A percentile compares a stretch with the other conserved stretches of the same genome.
Conservation (phyloP, 1,140 invertebrate genomes). For the Halictus rubicundus region DNA sequence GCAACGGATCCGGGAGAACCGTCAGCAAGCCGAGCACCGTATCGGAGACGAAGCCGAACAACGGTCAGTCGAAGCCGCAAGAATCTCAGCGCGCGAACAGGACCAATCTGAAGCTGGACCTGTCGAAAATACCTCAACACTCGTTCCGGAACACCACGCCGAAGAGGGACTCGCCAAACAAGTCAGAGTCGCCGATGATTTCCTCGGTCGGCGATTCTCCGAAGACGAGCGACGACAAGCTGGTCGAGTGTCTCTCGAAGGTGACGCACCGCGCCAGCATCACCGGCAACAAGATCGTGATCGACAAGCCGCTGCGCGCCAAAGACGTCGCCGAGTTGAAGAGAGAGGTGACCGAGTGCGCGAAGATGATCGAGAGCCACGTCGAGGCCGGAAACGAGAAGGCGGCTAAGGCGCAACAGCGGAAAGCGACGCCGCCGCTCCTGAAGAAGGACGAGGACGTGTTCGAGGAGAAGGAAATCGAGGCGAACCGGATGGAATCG, state of each 20-base stretch:
- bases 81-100: constrained; percentile 58
- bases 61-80: not conserved
- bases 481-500: not conserved
- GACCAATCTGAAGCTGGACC: constrained; percentile 84
- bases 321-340: constrained; percentile 64
- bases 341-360: constrained; percentile 47
- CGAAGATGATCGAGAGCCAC: constrained; percentile 39
- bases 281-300: constrained; percentile 67
- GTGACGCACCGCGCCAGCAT: constrained; percentile 68
- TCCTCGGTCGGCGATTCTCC: not conserved
- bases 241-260: constrained; percentile 60
- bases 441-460: not conserved
- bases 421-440: no score
- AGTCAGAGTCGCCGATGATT: constrained; percentile 53
- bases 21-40: no score
- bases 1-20: not conserved
- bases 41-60: not conserved
- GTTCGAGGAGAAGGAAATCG: not conserved
- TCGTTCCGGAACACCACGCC: constrained; percentile 67
- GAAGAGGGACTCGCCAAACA: constrained; percentile 67
- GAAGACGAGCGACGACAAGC: constrained; percentile 32
- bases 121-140: constrained; percentile 83
- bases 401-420: not conserved
- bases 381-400: not conserved
- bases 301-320: constrained; percentile 64